These are phyloP conservation scores for Diarsia rubi DNA, from an alignment of 2,888 invertebrate species.

Conservation along the genomic window DNA sequence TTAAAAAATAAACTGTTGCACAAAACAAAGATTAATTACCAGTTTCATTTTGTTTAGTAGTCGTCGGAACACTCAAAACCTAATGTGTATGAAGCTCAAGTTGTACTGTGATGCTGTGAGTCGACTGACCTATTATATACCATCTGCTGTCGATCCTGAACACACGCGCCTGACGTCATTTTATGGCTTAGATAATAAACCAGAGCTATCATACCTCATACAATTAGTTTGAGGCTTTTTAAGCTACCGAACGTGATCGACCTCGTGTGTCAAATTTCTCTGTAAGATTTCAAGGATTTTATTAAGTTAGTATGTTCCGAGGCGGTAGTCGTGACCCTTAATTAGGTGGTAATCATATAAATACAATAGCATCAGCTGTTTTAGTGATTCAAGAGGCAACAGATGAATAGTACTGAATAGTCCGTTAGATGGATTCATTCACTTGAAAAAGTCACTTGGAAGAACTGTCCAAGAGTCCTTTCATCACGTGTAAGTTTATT, in stretches of 20 bases:
- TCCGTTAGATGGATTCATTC: too few relatives aligned
- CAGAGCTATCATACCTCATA: conserved; percentile 77
- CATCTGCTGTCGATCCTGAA: conserved; percentile 80
- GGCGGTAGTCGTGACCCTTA: conserved; percentile 42
- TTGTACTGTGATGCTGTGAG: conserved; percentile 75
- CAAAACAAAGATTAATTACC: conserved; percentile 76
- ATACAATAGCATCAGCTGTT: background rate
- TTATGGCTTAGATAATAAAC: conserved; percentile 76
- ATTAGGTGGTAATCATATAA: conserved; percentile 19
- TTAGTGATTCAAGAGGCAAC: background rate
- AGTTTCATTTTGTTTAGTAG: conserved; percentile 83
- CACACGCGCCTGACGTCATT: conserved; percentile 83
- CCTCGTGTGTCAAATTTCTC: conserved; percentile 82
- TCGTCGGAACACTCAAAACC: conserved; percentile 51
- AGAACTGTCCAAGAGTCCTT: background rate
- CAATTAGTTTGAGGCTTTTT: conserved; percentile 80
- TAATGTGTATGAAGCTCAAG: conserved; percentile 71
- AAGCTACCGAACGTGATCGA: conserved; percentile 75
- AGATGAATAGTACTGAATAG: too few relatives aligned
- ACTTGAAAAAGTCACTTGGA: background rate
- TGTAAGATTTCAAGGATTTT: conserved; percentile 77
- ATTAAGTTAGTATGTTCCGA: conserved; percentile 20
- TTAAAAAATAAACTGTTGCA: background rate
- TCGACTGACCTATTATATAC: conserved; percentile 86
- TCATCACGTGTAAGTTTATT: background rate